phyloP scores from a whole-genome alignment of 1,140 invertebrate genomes.

The Ceratina calcarata region DNA sequence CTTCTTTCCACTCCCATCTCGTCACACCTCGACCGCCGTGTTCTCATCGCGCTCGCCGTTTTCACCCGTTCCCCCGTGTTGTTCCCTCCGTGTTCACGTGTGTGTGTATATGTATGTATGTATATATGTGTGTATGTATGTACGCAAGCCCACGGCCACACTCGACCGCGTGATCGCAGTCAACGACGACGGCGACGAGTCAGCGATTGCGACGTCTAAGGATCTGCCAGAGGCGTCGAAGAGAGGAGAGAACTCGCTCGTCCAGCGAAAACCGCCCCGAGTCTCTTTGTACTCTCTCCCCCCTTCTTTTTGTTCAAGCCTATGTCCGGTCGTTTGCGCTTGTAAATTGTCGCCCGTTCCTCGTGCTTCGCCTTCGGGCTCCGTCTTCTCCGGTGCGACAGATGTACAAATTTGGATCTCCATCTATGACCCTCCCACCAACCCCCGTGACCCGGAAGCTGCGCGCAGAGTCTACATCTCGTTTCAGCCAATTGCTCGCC shows the following conservation, averaged over 20 bases:
- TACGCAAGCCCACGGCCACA: conserved; percentile 22
- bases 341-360: conserved; percentile 41
- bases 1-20: neutral
- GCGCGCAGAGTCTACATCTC: too few relatives aligned
- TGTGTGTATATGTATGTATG: too few relatives aligned
- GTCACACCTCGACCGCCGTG: conserved; percentile 21
- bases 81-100: too few relatives aligned
- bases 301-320: conserved; percentile 38
- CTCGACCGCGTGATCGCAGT: conserved; percentile 34
- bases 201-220: conserved; percentile 45
- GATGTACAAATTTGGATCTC: too few relatives aligned
- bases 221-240: conserved; percentile 58
- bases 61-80: neutral
- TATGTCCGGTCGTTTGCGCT: conserved; percentile 54
- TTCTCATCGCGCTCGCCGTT: neutral
- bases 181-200: conserved; percentile 20
- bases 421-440: too few relatives aligned
- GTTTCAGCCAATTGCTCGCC: too few relatives aligned
- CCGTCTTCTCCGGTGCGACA: neutral
- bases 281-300: conserved; percentile 54
- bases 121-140: too few relatives aligned
- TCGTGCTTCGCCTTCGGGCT: conserved; percentile 8
- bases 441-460: too few relatives aligned
- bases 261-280: conserved; percentile 58
- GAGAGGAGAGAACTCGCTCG: conserved; percentile 50